Percentiles rank a stretch among this genome's conserved stretches.
Conservation (phyloP, 1,140 invertebrate species). For the Scaptodrosophila lebanonensis region DNA sequence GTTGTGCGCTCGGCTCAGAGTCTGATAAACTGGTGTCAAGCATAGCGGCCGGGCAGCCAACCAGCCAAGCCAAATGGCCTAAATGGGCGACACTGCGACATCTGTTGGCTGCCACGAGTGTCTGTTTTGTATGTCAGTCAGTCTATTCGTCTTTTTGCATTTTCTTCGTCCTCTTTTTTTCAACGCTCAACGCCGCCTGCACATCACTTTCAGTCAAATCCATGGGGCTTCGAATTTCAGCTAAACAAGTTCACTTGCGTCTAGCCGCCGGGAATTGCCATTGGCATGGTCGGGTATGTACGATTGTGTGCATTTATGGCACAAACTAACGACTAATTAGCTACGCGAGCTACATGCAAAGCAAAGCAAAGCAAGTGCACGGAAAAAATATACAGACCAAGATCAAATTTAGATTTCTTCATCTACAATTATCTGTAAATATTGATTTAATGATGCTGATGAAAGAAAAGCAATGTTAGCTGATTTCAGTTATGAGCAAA, state of each 20-base stretch:
- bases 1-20: slow-evolving; percentile 30
- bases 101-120: slow-evolving; percentile 19
- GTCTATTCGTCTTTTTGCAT: slow-evolving; percentile 16
- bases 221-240: slow-evolving; percentile 37
- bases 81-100: slow-evolving; percentile 60
- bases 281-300: too few relatives aligned
- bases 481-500: too few relatives aligned
- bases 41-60: slow-evolving; percentile 22
- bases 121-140: slow-evolving; percentile 20
- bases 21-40: slow-evolving; percentile 73
- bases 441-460: too few relatives aligned
- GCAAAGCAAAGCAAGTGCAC: slow-evolving; percentile 12
- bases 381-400: slow-evolving; percentile 11
- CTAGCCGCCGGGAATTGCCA: slow-evolving; percentile 31
- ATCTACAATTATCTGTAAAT: too few relatives aligned
- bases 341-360: slow-evolving; percentile 68
- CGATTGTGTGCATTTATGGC: slow-evolving; percentile 57
- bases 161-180: slow-evolving; percentile 60
- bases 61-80: slow-evolving; percentile 29
- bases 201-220: slow-evolving; percentile 68
- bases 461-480: too few relatives aligned
- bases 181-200: slow-evolving; percentile 60
- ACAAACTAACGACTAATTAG: slow-evolving; percentile 48
- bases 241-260: slow-evolving; percentile 22
- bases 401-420: too few relatives aligned